Base-by-base conservation (phyloP, 37 sponge, comb jelly and placozoan species). In the Geodia barretti region DNA sequence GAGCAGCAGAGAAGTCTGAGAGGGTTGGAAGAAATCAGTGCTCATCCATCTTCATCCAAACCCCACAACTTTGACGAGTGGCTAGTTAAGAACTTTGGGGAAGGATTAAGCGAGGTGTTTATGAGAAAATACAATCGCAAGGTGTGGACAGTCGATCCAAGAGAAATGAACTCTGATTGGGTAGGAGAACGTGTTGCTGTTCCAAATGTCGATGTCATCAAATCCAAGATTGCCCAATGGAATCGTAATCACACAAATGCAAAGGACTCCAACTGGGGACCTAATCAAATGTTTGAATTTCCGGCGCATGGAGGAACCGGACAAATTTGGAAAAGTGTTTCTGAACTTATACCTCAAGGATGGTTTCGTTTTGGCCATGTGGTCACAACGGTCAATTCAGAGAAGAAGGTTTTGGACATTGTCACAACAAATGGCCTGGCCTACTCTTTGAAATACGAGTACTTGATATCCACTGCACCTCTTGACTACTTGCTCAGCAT, bases 41-140 rank as follows among this genome's bases (percentile, higher is more conserved):
- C 20, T 2, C 66, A 78, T 24, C 66, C 83, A n/a, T 39, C n/a
- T 40, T 4, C 3, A 20, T 2, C 8, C 11, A 83, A 73, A 24
- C 83, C 83, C 3, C 54, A 21, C 33, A 83, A 83, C 58, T 83
- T 83, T 74, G 83, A 83, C 58, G 54, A 83, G 24, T 83, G 83
- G 83, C 74, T 83, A 7, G 43, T 83, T 29, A 43, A 39, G 66
- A 83, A 83, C 37, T 83, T 83, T 74, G 83, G 83, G 9, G 68
- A 73, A 36, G 83, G 83, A 26, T 35, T 83, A 8, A 65, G 83
- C 35, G 37, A 83, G 3, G 34, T 83, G 0, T 83, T 83, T 58
- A 73, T 83, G 83, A 60, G 83, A 74, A 83, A 41, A 32, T 83
- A 83, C 54, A 83, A 83, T 28, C 64, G 54, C 3, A 83, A 83